Conservation (phyloP, 2,797 vertebrate species). For the Chloroceryle inda region DNA sequence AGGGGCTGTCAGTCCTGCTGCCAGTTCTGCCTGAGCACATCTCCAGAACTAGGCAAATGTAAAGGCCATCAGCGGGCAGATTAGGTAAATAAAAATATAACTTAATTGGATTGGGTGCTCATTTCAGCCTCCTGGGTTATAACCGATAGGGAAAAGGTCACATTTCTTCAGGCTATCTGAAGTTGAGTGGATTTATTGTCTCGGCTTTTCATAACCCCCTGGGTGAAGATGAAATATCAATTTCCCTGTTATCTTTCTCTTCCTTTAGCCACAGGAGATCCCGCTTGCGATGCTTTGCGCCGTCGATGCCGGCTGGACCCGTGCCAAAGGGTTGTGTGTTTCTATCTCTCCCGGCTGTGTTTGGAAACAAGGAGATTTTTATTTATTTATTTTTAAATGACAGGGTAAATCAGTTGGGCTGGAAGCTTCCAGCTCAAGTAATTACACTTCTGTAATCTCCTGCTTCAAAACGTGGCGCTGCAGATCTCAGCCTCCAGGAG, state of each 20-base stretch:
- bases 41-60: not conserved
- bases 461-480: not conserved
- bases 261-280: not conserved
- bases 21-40: conserved; percentile 19
- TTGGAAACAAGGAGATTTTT: not conserved
- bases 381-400: not conserved
- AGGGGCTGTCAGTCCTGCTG: accelerated
- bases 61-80: conserved; percentile 19
- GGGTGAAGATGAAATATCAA: not conserved
- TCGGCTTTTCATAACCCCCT: not conserved
- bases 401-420: not conserved
- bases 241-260: not conserved
- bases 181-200: conserved; percentile 22
- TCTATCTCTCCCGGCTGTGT: not conserved
- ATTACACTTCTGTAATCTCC: not conserved
- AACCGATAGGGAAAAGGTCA: not conserved
- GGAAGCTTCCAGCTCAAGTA: conserved; percentile 5
- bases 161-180: not conserved
- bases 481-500: not conserved
- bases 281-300: not conserved
- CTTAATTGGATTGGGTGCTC: not conserved
- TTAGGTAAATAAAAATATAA: conserved; percentile 33
- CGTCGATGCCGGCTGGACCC: not conserved
- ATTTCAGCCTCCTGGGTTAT: not conserved
- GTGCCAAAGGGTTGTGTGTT: not conserved